Conservation (phyloP, 2,888 invertebrate species). For the Hirtodrosophila duncani region DNA sequence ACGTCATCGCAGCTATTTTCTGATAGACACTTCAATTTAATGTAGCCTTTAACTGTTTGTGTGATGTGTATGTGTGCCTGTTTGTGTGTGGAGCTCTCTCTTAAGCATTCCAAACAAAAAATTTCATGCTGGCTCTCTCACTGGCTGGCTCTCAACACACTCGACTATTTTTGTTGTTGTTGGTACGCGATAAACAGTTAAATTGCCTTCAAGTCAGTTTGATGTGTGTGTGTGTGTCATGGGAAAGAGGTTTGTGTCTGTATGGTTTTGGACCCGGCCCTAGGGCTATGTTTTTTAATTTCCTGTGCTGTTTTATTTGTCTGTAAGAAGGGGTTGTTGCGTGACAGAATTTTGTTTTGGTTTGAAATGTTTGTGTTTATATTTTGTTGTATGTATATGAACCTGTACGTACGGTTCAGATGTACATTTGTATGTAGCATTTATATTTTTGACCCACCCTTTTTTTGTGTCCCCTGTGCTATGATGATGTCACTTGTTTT, state of each 20-base stretch:
- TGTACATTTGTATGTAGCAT: background rate
- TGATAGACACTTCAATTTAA: slow-evolving; percentile 72
- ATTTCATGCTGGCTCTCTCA: slow-evolving; percentile 18
- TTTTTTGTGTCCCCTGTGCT: slow-evolving; percentile 1
- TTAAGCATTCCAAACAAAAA: slow-evolving; percentile 45
- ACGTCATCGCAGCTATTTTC: slow-evolving; percentile 74
- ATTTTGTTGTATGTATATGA: background rate
- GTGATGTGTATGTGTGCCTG: slow-evolving; percentile 11
- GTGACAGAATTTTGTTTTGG: background rate
- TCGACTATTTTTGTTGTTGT: slow-evolving; percentile 41
- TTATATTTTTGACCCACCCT: slow-evolving; percentile 27
- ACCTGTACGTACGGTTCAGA: too few relatives aligned
- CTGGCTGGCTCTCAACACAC: slow-evolving; percentile 7
- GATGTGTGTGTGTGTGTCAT: slow-evolving; percentile 10
- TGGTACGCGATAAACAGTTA: slow-evolving; percentile 61
- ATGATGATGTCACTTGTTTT: slow-evolving; percentile 28
- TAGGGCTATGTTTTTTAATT: slow-evolving; percentile 17
- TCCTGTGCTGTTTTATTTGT: slow-evolving; percentile 6
- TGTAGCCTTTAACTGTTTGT: slow-evolving; percentile 24
- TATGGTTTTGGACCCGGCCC: slow-evolving; percentile 57
- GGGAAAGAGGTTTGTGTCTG: slow-evolving; percentile 33
- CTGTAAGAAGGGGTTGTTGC: too few relatives aligned
- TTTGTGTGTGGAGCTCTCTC: slow-evolving; percentile 17
- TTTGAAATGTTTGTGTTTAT: background rate
- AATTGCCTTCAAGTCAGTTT: slow-evolving; percentile 56